Evolutionary conservation across 2,888 invertebrate genomes (phyloP), one percentile per base, ranked within the genome.

Genomic region (Xanthorhoe spadicearia): DNA sequence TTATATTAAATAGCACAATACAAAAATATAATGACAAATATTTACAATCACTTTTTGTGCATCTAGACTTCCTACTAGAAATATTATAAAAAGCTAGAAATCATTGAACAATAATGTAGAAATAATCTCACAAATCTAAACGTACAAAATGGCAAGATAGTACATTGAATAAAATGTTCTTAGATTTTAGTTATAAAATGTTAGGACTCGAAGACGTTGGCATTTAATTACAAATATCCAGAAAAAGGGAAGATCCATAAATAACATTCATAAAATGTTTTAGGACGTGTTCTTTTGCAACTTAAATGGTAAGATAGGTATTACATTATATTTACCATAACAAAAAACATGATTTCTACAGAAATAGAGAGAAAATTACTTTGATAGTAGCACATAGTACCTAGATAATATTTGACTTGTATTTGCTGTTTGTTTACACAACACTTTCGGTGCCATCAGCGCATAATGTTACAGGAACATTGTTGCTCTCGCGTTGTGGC

Each of bases 11-110:
- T 53, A 64, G 57, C 73, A 75, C 63, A 52, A 74, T 87, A 86
- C 71, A 87, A 87, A 87, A 87, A 86, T 87, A 87, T 70, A 72
- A 77, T 77, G 51, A 69, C 55, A 18, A 69, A 3, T 80, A 82
- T 78, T 73, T 81, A 81, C 74, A 80, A 74, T 76, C 62, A 71
- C 61, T 59, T 64, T 63, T 85, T 85, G 85, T 84, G 85, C 86
- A 78, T 74, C 48, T 56, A 49, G 60, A 75, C 49, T 76, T 76
- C n/a, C 57, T 61, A 73, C 62, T 70, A 64, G 61, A 70, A 69
- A 58, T 49, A 73, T 68, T 69, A 72, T 67, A 68, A 64, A 63
- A 64, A 67, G 55, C 51, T 67, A 63, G 0, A 55, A 46, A 55
- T 59, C 28, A 54, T 51, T 43, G 18, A 62, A 46, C 56, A 52